phyloP scores from a whole-genome alignment of 2,113 vertebrate species.

The Bufo gargarizans region DNA sequence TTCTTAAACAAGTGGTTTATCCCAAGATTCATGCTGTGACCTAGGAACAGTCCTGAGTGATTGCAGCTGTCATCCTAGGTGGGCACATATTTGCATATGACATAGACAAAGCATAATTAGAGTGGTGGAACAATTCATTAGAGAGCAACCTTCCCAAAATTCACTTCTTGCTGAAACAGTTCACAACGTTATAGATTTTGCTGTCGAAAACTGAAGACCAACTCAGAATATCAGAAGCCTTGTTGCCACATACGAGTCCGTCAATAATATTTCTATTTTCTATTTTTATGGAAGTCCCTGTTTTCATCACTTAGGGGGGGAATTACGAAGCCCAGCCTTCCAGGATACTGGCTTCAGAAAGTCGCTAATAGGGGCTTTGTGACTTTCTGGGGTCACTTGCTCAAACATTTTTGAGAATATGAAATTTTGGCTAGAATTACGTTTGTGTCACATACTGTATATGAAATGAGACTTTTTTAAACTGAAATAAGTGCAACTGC shows the following conservation, averaged over 20 bases:
- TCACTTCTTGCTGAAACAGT: not conserved
- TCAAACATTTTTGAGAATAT: too few relatives aligned
- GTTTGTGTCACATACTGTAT: too few relatives aligned
- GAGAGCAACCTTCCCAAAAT: not conserved
- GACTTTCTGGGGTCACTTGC: too few relatives aligned
- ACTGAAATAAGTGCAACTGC: too few relatives aligned
- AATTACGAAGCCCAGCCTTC: too few relatives aligned
- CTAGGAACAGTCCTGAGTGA: not conserved
- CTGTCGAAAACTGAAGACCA: not conserved
- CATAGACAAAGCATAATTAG: not conserved
- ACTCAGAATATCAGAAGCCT: not conserved
- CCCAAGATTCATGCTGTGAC: not conserved
- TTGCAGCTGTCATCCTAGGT: not conserved
- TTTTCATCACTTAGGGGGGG: too few relatives aligned
- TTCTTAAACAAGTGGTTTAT: not conserved
- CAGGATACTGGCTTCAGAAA: too few relatives aligned
- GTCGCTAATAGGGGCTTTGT: too few relatives aligned
- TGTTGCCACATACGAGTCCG: not conserved
- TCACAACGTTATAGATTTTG: not conserved
- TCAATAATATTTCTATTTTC: not conserved
- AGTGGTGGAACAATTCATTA: not conserved
- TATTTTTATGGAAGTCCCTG: too few relatives aligned
- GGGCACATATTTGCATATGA: not conserved
- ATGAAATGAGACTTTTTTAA: too few relatives aligned
- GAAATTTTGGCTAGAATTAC: too few relatives aligned